Conservation (phyloP, 2,797 vertebrate genomes). For the Catharus ustulatus region DNA sequence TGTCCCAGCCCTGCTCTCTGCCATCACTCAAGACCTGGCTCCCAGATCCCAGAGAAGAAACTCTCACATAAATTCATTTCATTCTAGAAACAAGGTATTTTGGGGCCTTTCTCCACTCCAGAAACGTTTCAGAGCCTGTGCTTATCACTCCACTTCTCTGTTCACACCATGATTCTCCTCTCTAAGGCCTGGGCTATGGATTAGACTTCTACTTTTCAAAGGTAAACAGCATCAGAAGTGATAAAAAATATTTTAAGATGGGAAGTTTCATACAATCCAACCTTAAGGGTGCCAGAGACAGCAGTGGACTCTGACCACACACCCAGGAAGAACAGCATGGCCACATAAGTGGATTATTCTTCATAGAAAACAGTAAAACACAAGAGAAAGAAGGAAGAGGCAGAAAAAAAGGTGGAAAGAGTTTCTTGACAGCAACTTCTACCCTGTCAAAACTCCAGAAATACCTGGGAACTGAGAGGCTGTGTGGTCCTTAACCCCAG, state of each 20-base stretch:
- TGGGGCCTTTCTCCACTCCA: neutral
- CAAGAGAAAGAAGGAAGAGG: neutral
- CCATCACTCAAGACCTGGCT: neutral
- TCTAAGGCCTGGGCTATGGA: neutral
- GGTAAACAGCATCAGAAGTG: neutral
- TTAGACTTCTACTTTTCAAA: neutral
- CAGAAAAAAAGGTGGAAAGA: neutral
- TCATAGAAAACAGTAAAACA: neutral
- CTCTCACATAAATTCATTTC: neutral
- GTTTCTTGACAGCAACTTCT: neutral
- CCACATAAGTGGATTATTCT: neutral
- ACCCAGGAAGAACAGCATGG: neutral
- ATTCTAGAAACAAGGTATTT: neutral
- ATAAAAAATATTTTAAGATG: neutral
- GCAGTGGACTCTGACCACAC: neutral
- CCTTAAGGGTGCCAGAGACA: neutral
- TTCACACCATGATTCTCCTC: neutral
- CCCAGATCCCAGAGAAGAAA: neutral
- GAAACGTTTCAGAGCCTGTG: neutral
- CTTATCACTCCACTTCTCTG: neutral
- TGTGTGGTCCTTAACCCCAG: neutral
- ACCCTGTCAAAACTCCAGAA: neutral
- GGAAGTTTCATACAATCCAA: neutral
- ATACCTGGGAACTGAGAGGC: neutral
- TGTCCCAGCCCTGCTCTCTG: neutral